phyloP scores from a whole-genome alignment of 1,140 invertebrate genomes.

The Drosophila leontia region DNA sequence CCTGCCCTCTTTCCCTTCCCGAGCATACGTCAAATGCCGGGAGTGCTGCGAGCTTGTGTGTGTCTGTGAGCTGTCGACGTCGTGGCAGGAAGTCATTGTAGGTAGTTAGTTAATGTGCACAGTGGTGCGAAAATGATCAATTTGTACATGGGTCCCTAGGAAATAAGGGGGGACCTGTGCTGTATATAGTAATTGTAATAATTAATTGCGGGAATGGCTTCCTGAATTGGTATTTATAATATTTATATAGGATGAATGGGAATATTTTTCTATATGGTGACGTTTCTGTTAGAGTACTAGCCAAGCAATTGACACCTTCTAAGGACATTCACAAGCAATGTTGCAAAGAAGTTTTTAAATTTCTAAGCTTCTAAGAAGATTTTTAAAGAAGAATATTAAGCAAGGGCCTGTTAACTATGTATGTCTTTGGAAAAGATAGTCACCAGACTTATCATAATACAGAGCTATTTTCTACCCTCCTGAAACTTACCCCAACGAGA shows the following conservation, averaged over 20 bases:
- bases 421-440: neutral
- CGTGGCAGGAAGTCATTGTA: slow-evolving; percentile 75
- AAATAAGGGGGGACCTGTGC: neutral
- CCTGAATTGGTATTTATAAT: neutral
- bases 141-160: neutral
- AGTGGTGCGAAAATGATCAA: slow-evolving; percentile 77
- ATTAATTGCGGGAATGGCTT: neutral
- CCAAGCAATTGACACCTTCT: neutral
- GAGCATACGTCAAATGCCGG: slow-evolving; percentile 65
- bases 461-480: neutral
- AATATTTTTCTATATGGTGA: neutral
- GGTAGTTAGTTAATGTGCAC: slow-evolving; percentile 81
- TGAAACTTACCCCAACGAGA: neutral
- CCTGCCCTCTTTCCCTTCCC: neutral
- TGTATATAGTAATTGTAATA: neutral
- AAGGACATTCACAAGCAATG: neutral
- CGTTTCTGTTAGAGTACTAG: neutral
- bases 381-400: neutral
- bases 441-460: neutral
- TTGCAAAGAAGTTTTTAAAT: too few relatives aligned
- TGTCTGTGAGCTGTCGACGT: slow-evolving; percentile 44
- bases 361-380: too few relatives aligned
- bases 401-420: neutral
- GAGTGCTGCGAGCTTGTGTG: slow-evolving; percentile 7
- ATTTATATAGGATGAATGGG: neutral